A percentile compares a stretch with the other conserved stretches of the same genome.
Evolutionary conservation across 2,797 vertebrate genomes (phyloP).

Genomic region (Pseudotriccus pelzelni): DNA sequence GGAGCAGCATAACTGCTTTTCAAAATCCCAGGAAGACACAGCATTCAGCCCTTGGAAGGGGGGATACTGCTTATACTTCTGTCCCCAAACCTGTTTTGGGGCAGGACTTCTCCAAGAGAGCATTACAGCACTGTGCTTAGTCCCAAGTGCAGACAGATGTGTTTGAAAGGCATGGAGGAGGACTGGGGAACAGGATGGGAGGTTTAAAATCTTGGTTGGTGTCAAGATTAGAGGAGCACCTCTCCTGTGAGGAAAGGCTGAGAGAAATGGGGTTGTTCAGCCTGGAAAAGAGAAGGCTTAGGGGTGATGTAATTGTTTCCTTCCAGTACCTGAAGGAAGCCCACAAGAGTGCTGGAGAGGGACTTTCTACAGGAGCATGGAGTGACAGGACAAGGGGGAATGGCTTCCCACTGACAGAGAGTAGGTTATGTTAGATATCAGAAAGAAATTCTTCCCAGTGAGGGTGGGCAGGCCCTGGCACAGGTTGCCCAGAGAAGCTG

Average conservation of each 20-base stretch:
- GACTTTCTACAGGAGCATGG: background rate
- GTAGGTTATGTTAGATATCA: too few relatives aligned
- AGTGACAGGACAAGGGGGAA: background rate
- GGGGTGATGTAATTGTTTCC: background rate
- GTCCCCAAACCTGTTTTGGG: background rate
- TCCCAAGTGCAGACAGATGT: background rate
- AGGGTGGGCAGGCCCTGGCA: background rate
- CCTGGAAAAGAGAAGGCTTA: background rate
- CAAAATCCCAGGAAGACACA: background rate
- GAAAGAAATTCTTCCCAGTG: background rate
- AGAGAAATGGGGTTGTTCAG: background rate
- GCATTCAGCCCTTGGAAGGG: background rate
- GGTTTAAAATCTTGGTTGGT: background rate
- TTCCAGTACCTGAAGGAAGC: background rate
- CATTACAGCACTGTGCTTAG: accelerated
- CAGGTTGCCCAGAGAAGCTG: background rate
- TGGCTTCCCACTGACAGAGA: background rate
- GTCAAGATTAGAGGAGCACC: background rate
- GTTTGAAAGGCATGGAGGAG: background rate
- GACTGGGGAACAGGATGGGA: background rate
- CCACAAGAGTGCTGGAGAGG: background rate
- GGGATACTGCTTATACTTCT: background rate
- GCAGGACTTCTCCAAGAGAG: background rate
- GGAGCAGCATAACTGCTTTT: background rate
- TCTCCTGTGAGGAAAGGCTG: background rate